Base-by-base conservation (phyloP, 92 coral and sea anemone species). In the Hydrozoanthus gracilis region DNA sequence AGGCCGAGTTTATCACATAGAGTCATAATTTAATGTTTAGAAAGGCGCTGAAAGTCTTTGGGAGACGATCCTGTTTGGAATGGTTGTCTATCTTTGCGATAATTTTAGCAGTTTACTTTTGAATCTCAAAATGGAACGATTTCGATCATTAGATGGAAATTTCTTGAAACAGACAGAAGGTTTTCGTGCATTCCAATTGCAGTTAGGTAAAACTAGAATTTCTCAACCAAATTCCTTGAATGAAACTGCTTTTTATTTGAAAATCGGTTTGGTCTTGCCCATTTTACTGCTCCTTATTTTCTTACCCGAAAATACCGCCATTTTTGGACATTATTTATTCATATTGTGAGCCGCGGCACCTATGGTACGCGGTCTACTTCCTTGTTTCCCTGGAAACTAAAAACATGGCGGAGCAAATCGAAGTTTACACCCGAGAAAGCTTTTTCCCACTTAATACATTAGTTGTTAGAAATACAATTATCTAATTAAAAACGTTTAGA, bases 321-420 rank as follows among this genome's bases (percentile, higher is more conserved):
- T 62, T 62, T 27, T 62, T 62, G 17, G 12, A 62, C 68, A 62
- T 62, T 62, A 62, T 12, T 62, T 62, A 62, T 62, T 62, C 68
- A 62, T 62, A 14, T 62, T 62, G 68, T 62, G 68, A 61, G 67
- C 67, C 67, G 67, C 67, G 67, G 67, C 16, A 61, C 67, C 16
- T 61, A 13, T 61, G 67, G 67, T 61, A 61, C 13, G 67, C 67
- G 67, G 16, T n/a, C 67, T 13, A 13, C 5, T 61, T 61, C 16
- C 13, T 20, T 61, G 67, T 61, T 61, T 61, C 67, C 67, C 17
- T 61, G 67, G 67, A 61, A 61, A 61, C 67, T 61, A 61, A 61
- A 61, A 61, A 61, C 67, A 61, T 61, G 67, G 67, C 67, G 18
- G 67, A n/a, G n/a, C n/a, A n/a, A n/a, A n/a, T n/a, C n/a, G n/a